These are phyloP conservation scores for Rhorus exstirpatorius DNA, from an alignment of 2,888 invertebrate species.

Conservation along the genomic window DNA sequence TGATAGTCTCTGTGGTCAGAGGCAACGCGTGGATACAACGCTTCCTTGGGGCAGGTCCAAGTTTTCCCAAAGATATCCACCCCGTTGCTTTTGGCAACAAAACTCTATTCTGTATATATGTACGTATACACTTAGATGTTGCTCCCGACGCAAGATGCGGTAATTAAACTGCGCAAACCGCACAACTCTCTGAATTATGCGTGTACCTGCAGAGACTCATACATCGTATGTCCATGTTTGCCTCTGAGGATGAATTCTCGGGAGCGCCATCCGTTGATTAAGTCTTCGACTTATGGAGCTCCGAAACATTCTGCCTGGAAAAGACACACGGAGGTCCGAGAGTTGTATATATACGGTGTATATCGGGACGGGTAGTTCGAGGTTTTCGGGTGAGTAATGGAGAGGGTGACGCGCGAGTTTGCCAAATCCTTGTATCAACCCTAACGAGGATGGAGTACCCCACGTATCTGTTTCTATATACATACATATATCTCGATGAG, in stretches of 20 bases:
- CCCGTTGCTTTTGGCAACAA: conserved; percentile 56
- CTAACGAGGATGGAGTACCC: conserved; percentile 54
- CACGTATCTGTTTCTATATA: not conserved
- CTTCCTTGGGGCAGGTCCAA: conserved; percentile 74
- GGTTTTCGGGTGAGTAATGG: conserved; percentile 64
- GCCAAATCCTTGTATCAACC: conserved; percentile 58
- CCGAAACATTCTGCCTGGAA: conserved; percentile 34
- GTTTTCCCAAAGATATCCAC: conserved; percentile 71
- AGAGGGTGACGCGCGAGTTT: conserved; percentile 51
- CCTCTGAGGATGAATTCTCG: conserved; percentile 75
- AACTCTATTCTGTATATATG: conserved; percentile 24
- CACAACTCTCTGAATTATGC: conserved; percentile 85
- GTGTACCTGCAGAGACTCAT: conserved; percentile 74
- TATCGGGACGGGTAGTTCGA: not conserved
- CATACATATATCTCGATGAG: conserved; percentile 9
- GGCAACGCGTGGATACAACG: conserved; percentile 46
- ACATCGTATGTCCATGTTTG: conserved; percentile 58
- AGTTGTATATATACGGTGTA: not conserved
- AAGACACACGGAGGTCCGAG: conserved; percentile 39
- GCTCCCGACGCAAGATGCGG: conserved; percentile 80
- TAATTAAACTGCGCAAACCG: conserved; percentile 82
- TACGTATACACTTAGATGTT: conserved; percentile 19
- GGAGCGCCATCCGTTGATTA: conserved; percentile 83
- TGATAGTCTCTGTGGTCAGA: conserved; percentile 63
- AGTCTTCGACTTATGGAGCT: conserved; percentile 74